These are phyloP conservation scores for Heliothis virescens DNA, from an alignment of 1,140 invertebrate genomes.

Conservation along the genomic window DNA sequence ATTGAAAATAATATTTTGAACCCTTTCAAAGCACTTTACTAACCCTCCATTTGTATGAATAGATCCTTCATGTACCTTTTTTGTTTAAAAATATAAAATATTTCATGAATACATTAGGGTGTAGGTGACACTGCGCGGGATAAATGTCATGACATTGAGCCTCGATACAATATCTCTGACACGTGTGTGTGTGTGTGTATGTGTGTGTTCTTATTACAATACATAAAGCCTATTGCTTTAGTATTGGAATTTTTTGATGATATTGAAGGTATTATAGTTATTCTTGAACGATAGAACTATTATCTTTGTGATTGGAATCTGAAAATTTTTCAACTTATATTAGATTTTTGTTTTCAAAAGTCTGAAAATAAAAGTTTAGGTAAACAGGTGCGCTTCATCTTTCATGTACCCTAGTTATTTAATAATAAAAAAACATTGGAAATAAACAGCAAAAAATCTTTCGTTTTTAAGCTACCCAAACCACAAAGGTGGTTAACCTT, in stretches of 20 bases:
- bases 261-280: neutral
- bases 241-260: neutral
- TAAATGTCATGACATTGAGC: neutral
- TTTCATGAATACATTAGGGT: too few relatives aligned
- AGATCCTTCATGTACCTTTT: too few relatives aligned
- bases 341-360: neutral
- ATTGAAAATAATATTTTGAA: too few relatives aligned
- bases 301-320: neutral
- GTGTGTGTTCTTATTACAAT: slow-evolving; percentile 4
- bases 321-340: neutral
- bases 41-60: too few relatives aligned
- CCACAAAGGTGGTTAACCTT: neutral
- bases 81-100: too few relatives aligned
- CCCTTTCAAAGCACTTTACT: too few relatives aligned
- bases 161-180: slow-evolving; percentile 1
- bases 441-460: too few relatives aligned
- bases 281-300: neutral
- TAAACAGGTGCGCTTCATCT: too few relatives aligned
- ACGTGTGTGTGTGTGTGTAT: neutral
- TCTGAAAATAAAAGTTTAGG: neutral
- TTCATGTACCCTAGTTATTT: too few relatives aligned
- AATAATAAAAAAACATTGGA: too few relatives aligned
- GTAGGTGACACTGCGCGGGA: too few relatives aligned
- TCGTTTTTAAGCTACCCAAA: neutral
- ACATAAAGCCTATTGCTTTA: neutral